Base-by-base conservation (phyloP, 2,888 invertebrate species). In the Corythucha ciliata region DNA sequence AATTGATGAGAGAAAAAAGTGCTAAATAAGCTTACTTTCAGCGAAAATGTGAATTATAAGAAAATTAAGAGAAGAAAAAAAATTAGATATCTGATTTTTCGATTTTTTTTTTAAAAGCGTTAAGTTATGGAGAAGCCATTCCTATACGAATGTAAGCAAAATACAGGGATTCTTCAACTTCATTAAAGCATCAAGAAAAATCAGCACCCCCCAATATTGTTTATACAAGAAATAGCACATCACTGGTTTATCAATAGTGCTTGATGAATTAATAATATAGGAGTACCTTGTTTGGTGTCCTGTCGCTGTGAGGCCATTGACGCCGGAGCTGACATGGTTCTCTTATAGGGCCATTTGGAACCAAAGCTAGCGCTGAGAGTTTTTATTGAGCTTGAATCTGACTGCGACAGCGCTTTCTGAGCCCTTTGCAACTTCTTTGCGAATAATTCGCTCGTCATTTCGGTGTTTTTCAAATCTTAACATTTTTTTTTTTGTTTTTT, bases 331-430 rank as follows among this genome's bases (percentile, higher is more conserved):
- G 92, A 92, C 76, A 91, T 87, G 41, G 92, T 91, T 55, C 93
- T 72, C 69, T 93, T 90, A 70, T 93, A 94, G 1, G 93, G 92
- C 82, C 91, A 91, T 72, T 93, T 94, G 40, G 84, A 82, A 49
- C 87, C 89, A 64, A 92, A 82, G 62, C 90, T 88, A 22, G 87
- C 86, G 65, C 85, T 87, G 47, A 92, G 71, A 0, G 91, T 86
- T 69, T 86, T 81, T 24, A 71, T 63, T 3, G 74, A 75, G 53
- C 76, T 77, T 16, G 79, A 78, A 57, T 82, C 81, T 47, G 63
- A 65, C 62, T 81, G 81, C 47, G 80, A 81, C 14, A 92, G 71
- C 0, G 93, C 91, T 66, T 90, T 90, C 52, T 91, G 81, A 0
- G 93, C 93, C 58, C 91, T 80, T 44, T 83, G 80, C 57, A 96